Evolutionary conservation across 2,797 vertebrate species (phyloP).

Genomic region (Sebastes iracundus): DNA sequence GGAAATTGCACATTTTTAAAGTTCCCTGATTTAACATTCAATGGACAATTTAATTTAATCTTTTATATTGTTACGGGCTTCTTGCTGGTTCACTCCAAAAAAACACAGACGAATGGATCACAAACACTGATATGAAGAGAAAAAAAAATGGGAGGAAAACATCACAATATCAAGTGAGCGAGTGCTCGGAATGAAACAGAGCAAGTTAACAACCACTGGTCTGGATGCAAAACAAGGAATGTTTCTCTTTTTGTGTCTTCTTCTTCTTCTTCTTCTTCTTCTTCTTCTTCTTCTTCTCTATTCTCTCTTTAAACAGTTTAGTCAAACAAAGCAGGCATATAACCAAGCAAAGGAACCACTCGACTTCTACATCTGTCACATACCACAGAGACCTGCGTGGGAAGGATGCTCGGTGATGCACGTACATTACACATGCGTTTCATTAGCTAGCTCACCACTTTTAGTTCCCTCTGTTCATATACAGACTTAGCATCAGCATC

Average conservation of each 20-base stretch:
- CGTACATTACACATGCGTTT: constrained; percentile 51
- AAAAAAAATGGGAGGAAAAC: constrained; percentile 25
- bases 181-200: constrained; percentile 43
- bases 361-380: constrained; percentile 42
- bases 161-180: constrained; percentile 67
- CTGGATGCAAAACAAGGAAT: constrained; percentile 34
- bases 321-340: constrained; percentile 41
- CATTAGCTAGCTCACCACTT: not conserved
- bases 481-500: constrained; percentile 1
- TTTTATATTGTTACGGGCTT: constrained; percentile 20
- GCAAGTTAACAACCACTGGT: constrained; percentile 50
- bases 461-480: not conserved
- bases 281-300: not conserved
- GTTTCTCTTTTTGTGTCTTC: constrained; percentile 6
- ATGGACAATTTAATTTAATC: not conserved
- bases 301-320: constrained; percentile 39
- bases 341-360: constrained; percentile 39
- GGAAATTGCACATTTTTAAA: constrained; percentile 41
- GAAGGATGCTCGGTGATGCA: constrained; percentile 17
- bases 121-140: constrained; percentile 59
- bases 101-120: constrained; percentile 60
- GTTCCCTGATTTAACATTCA: constrained; percentile 22
- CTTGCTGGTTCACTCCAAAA: constrained; percentile 60
- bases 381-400: constrained; percentile 57
- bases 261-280: not conserved